Conservation (phyloP, 1,140 invertebrate species). For the Agrypnia vestita region DNA sequence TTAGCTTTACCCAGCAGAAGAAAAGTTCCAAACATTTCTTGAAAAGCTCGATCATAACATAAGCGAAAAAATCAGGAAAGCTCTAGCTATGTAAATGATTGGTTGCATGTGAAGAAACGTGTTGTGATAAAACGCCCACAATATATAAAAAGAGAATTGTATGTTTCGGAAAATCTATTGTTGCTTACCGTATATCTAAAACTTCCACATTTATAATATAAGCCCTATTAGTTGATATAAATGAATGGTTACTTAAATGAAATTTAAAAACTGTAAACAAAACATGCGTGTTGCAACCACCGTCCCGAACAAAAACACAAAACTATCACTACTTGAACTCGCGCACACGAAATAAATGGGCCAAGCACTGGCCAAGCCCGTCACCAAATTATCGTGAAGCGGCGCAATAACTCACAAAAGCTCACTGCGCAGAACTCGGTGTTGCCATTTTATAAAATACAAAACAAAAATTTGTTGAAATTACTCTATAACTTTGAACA, state of each 20-base stretch:
- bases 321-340: conserved; percentile 47
- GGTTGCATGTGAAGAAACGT: conserved; percentile 21
- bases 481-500: conserved; percentile 11
- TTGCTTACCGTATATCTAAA: conserved; percentile 41
- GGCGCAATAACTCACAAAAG: conserved; percentile 73
- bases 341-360: conserved; percentile 47
- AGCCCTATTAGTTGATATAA: background rate
- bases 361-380: conserved; percentile 55
- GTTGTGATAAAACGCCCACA: conserved; percentile 43
- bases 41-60: conserved; percentile 5
- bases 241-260: conserved; percentile 9
- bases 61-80: background rate
- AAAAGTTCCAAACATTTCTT: conserved; percentile 36
- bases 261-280: conserved; percentile 43
- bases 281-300: conserved; percentile 45
- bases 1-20: conserved; percentile 11
- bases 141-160: conserved; percentile 32
- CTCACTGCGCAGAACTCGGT: conserved; percentile 64
- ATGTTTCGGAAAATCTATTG: conserved; percentile 48
- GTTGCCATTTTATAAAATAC: conserved; percentile 67
- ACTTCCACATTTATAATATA: conserved; percentile 33
- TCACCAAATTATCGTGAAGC: conserved; percentile 70
- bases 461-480: background rate
- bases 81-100: conserved; percentile 8
- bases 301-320: conserved; percentile 51